A percentile compares a stretch with the other conserved stretches of the same genome.
Evolutionary conservation across 1,140 invertebrate species (phyloP).

Genomic region (Eubasilissa regina): DNA sequence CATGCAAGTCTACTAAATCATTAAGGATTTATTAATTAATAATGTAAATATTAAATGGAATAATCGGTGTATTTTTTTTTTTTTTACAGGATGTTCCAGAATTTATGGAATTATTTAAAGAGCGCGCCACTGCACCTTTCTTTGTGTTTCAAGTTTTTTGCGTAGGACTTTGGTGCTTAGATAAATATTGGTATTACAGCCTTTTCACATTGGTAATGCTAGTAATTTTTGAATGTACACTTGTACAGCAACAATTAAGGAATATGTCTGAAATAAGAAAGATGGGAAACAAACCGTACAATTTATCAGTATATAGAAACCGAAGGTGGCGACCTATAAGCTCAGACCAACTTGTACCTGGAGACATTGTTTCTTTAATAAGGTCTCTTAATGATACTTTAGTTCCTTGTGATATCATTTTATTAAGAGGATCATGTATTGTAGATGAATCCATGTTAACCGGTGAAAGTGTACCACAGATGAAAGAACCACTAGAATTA

Average conservation of each 20-base stretch:
- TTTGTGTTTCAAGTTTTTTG: constrained; percentile 98
- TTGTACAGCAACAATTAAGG: constrained; percentile 97
- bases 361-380: constrained; percentile 96
- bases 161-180: constrained; percentile 98
- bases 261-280: constrained; percentile 99
- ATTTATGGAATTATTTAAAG: constrained; percentile 96
- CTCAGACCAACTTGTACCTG: constrained; percentile 92
- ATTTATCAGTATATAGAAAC: constrained; percentile 94
- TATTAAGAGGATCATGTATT: constrained; percentile 95
- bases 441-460: constrained; percentile 99
- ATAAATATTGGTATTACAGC: constrained; percentile 99
- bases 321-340: constrained; percentile 92
- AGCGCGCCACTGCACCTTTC: constrained; percentile 98
- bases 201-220: constrained; percentile 98
- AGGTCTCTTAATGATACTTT: constrained; percentile 91
- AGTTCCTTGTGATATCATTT: constrained; percentile 97
- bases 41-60: not conserved
- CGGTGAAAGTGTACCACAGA: constrained; percentile 98
- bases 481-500: constrained; percentile 96
- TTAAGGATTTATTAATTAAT: no score
- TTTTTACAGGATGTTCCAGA: constrained; percentile 90
- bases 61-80: constrained; percentile 25
- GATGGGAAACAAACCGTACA: constrained; percentile 98
- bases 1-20: no score
- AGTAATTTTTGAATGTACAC: constrained; percentile 97